A percentile compares a stretch with the other conserved stretches of the same genome.
These are phyloP conservation scores for Aethes cnicana DNA, from an alignment of 2,888 invertebrate species.

Conservation along the genomic window DNA sequence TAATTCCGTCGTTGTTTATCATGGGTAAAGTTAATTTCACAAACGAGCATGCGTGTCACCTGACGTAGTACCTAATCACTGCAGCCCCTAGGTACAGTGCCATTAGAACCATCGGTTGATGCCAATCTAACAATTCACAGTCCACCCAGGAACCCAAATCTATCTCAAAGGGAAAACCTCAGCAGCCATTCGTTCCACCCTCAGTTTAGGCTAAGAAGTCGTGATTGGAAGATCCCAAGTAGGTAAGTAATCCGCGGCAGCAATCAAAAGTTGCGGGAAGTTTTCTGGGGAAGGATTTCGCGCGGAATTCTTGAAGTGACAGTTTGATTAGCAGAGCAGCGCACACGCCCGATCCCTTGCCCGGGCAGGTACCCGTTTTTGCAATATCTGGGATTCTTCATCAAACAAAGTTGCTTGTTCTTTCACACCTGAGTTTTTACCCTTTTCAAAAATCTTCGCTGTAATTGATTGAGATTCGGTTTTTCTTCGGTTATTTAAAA, in stretches of 20 bases:
- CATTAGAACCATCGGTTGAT: no score
- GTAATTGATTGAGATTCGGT: constrained; percentile 65
- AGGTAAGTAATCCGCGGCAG: constrained; percentile 65
- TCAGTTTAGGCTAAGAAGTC: constrained; percentile 47
- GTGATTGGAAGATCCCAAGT: constrained; percentile 74
- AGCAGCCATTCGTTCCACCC: no score
- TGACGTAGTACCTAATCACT: no score
- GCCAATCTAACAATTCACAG: no score
- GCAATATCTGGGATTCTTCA: constrained; percentile 70
- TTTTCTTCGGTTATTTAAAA: constrained; percentile 61
- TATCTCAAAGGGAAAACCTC: no score
- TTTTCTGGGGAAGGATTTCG: constrained; percentile 77
- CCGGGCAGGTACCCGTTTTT: constrained; percentile 47
- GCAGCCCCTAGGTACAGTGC: no score
- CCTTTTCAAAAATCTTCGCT: constrained; percentile 35
- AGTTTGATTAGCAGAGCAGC: constrained; percentile 81
- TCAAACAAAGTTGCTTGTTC: neutral
- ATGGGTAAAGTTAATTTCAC: no score
- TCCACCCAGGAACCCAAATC: no score
- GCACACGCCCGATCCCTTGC: constrained; percentile 61
- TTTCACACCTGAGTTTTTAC: neutral
- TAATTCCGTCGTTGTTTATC: no score
- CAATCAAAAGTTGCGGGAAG: constrained; percentile 79
- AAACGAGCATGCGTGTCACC: no score
- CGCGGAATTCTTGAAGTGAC: constrained; percentile 81